Conservation (phyloP, 2,797 vertebrate species). For the Picus viridis region DNA sequence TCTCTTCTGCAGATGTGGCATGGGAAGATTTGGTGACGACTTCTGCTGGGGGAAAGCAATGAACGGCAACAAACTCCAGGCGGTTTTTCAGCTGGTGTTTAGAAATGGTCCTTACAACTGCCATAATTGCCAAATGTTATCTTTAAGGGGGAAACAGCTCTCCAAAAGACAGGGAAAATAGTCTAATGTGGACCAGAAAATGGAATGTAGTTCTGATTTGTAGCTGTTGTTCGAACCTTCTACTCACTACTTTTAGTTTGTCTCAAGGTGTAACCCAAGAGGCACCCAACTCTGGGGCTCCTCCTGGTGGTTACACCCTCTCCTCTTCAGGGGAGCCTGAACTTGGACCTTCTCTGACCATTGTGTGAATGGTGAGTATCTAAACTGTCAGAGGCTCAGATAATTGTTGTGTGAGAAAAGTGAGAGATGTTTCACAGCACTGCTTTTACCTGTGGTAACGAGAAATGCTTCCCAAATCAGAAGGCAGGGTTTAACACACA, state of each 20-base stretch:
- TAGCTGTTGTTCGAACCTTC: background rate
- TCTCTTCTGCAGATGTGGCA: background rate
- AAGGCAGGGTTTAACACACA: background rate
- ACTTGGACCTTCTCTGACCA: background rate
- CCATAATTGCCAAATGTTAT: background rate
- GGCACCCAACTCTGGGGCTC: background rate
- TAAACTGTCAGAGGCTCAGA: background rate
- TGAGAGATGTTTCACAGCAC: background rate
- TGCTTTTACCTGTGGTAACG: background rate
- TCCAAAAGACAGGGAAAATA: background rate
- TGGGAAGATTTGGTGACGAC: background rate
- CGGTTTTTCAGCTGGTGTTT: background rate
- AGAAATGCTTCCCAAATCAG: background rate
- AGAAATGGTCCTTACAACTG: background rate
- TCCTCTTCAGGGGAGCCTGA: background rate
- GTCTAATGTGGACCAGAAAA: background rate
- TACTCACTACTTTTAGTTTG: background rate
- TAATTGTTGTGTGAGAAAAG: background rate
- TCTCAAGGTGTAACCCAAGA: background rate
- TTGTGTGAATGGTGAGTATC: background rate
- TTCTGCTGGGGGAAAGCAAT: background rate
- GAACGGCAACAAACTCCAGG: background rate
- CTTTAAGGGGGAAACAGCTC: background rate
- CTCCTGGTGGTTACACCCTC: background rate
- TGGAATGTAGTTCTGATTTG: background rate